Conservation (phyloP, 2,113 vertebrate genomes). For the Tamias sibiricus region DNA sequence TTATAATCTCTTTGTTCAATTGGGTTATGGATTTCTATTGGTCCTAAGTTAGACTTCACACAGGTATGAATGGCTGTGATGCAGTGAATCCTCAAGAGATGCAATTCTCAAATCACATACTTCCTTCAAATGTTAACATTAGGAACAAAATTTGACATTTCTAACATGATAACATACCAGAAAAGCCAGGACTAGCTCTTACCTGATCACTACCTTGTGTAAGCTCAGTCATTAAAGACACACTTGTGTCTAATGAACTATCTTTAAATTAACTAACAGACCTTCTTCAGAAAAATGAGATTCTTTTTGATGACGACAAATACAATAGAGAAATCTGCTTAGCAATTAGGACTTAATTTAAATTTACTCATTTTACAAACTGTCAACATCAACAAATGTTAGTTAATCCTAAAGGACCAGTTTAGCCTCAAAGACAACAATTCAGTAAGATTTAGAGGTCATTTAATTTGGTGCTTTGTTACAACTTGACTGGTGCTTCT, state of each 20-base stretch:
- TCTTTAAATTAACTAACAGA: slow-evolving; percentile 62
- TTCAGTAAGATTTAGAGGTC: slow-evolving; percentile 80
- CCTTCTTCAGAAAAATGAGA: slow-evolving; percentile 49
- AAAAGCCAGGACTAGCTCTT: slow-evolving; percentile 66
- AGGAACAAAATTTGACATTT: slow-evolving; percentile 63
- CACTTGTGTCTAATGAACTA: slow-evolving; percentile 71
- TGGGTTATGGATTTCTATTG: slow-evolving; percentile 67
- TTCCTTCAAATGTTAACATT: slow-evolving; percentile 45
- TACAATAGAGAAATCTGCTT: slow-evolving; percentile 80
- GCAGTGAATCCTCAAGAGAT: slow-evolving; percentile 47
- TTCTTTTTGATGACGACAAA: slow-evolving; percentile 74
- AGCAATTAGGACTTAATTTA: slow-evolving; percentile 83
- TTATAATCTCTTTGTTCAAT: slow-evolving; percentile 79
- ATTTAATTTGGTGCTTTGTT: slow-evolving; percentile 83
- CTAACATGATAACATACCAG: slow-evolving; percentile 69
- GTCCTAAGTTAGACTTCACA: slow-evolving; percentile 72
- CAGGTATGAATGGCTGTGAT: slow-evolving; percentile 71
- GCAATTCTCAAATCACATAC: slow-evolving; percentile 70
- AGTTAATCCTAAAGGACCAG: slow-evolving; percentile 77
- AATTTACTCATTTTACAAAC: slow-evolving; percentile 71
- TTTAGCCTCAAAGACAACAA: slow-evolving; percentile 81
- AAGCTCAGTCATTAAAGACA: slow-evolving; percentile 77
- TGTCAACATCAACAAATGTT: slow-evolving; percentile 85
- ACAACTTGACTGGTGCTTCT: slow-evolving; percentile 88
- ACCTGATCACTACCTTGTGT: slow-evolving; percentile 3